Base-by-base conservation (phyloP, 1,140 invertebrate species). In the Calliphora vicina region DNA sequence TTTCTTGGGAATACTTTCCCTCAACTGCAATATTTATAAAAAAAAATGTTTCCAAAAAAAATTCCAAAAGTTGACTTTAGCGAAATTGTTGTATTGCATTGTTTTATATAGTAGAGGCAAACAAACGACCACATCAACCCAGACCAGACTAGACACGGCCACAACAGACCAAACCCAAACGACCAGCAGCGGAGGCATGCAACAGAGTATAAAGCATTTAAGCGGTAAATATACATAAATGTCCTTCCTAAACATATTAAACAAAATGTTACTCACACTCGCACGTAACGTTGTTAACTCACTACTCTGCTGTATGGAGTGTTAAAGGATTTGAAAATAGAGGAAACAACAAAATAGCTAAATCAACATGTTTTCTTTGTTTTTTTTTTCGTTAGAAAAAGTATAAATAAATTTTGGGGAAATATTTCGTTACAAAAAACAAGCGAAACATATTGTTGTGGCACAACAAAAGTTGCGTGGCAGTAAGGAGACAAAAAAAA, bases 181-280 rank as follows among this genome's bases (percentile, higher is more conserved):
- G 45, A 10, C 1, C 61, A 67, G n/a, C 61, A 67, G 61, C 13
- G 3, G 20, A 78, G 42, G 35, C 26, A 78, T 78, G 74, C 74
- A 78, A 78, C 74, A 78, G 74, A 78, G 74, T 78, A 35, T 35
- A 78, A 78, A 78, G 8, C 74, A 78, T 78, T 78, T 78, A 78
- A 43, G 74, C 74, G 35, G 35, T 43, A 78, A 78, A 78, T 78
- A 43, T 78, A 78, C 74, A 78, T 78, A 43, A 43, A 78, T 43
- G 35, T 45, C 35, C 35, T 78, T 78, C 74, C 74, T 78, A 78
- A 78, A 78, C 74, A 78, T 43, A 78, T 78, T 78, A 67, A 57
- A 76, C n/a, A 76, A 76, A 35, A 76, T 8, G 8, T 15, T 17
- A 15, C 35, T 3, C 8, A 50, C 35, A 43, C 4, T 12, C 17